These are phyloP conservation scores for Colaptes auratus DNA, from an alignment of 2,113 vertebrate genomes.

Conservation along the genomic window DNA sequence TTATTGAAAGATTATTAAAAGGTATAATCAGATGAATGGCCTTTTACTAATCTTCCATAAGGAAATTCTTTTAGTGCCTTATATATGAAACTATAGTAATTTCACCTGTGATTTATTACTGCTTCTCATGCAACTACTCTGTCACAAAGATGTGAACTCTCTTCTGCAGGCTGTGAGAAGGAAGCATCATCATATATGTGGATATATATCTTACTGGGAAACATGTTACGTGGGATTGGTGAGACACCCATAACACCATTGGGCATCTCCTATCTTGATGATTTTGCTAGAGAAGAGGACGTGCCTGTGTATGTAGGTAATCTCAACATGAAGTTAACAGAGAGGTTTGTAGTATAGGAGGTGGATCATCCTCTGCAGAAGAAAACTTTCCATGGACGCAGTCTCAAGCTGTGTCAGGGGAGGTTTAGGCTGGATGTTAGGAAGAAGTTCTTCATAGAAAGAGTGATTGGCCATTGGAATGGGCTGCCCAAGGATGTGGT, in stretches of 20 bases:
- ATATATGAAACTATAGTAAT: background rate
- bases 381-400: background rate
- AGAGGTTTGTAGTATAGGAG: accelerated
- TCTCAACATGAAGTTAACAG: background rate
- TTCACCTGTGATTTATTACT: background rate
- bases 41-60: background rate
- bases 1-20: background rate
- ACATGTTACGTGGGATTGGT: slow-evolving; percentile 89
- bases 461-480: no score
- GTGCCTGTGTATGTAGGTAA: slow-evolving; percentile 90
- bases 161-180: slow-evolving; percentile 77
- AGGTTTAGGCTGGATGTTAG: no score
- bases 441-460: no score
- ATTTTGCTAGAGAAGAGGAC: slow-evolving; percentile 87
- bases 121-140: background rate
- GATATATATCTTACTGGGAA: slow-evolving; percentile 90
- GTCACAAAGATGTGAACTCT: background rate
- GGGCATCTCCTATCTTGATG: slow-evolving; percentile 92
- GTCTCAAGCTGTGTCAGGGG: no score
- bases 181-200: slow-evolving; percentile 83
- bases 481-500: no score
- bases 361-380: background rate
- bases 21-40: background rate
- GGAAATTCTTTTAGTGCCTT: background rate
- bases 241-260: slow-evolving; percentile 88